Conservation (phyloP, 2,888 invertebrate species). For the Plagiodera versicolora region DNA sequence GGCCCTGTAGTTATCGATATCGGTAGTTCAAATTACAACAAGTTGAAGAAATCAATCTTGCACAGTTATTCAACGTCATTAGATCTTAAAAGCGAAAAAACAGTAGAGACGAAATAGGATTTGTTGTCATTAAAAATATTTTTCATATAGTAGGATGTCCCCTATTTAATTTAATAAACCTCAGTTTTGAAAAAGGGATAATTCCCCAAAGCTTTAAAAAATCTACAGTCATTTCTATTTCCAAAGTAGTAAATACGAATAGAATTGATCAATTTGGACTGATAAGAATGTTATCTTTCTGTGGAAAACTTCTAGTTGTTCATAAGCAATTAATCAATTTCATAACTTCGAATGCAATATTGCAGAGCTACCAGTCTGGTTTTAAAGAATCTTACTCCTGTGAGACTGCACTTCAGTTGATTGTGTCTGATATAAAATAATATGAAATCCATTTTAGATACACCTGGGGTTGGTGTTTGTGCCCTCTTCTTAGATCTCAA, state of each 20-base stretch:
- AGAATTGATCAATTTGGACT: constrained; percentile 10
- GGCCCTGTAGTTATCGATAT: background rate
- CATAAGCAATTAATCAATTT: background rate
- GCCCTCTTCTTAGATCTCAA: too few relatives aligned
- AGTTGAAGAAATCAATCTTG: background rate
- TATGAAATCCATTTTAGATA: too few relatives aligned
- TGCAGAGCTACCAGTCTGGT: constrained; percentile 7
- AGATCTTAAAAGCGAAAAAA: constrained; percentile 2
- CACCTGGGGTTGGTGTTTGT: too few relatives aligned
- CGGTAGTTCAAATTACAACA: constrained; percentile 3
- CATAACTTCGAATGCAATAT: constrained; percentile 5
- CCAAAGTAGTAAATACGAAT: background rate
- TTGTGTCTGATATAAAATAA: too few relatives aligned
- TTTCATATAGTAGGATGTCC: constrained; percentile 6
- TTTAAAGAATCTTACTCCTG: too few relatives aligned
- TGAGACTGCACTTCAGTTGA: too few relatives aligned
- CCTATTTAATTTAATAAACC: background rate
- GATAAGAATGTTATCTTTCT: constrained; percentile 5
- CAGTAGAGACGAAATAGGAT: too few relatives aligned
- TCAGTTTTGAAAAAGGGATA: constrained; percentile 5
- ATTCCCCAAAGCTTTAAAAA: constrained; percentile 3
- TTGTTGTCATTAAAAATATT: constrained; percentile 3
- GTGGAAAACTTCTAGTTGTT: constrained; percentile 7
- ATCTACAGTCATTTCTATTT: constrained; percentile 4
- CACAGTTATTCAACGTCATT: background rate